Base-by-base conservation (phyloP, 2,888 invertebrate species). In the Corbicula japonica region DNA sequence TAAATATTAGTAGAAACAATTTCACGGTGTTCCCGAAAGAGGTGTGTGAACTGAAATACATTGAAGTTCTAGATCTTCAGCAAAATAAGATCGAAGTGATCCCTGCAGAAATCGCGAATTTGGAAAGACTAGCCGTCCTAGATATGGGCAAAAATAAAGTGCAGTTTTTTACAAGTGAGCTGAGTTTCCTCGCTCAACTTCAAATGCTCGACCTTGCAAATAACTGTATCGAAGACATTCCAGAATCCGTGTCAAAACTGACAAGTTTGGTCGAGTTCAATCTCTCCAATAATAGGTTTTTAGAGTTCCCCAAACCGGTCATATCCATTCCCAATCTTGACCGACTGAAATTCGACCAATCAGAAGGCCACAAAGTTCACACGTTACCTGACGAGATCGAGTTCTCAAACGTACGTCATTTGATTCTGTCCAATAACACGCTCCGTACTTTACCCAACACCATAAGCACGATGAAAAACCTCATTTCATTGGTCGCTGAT, bases 231-330 rank as follows among this genome's bases (percentile, higher is more conserved):
- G 84, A 82, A 15, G 87, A 89, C 15, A 76, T 91, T 26, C 90
- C 91, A 1, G 89, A 89, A 50, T 97, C 97, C 10, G 97, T 98
- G 95, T 97, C 98, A 84, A 96, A 97, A 88, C 94, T 98, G 62
- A 46, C 30, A 10, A 41, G 62, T 6, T 78, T 92, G 12, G 71
- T 73, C 2, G 88, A 88, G 18, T 63, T 92, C 18, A 88, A 92
- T 69, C 73, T 92, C n/a, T 92, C 91, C 5, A 83, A 92, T 62
- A 92, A 92, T 72, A 68, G 85, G 41, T 92, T 92, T 72, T 75
- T 86, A 26, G 90, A 89, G 70, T 92, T 92, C 77, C 92, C 92
- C 3, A 87, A 85, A 54, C 79, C 87, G 12, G 87, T 91, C 4
- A 88, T 89, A 58, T 73, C 86, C 21, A 86, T 92, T 5, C 91